These are phyloP conservation scores for Zosterops hypoxanthus DNA, from an alignment of 2,113 vertebrate genomes.

Conservation along the genomic window DNA sequence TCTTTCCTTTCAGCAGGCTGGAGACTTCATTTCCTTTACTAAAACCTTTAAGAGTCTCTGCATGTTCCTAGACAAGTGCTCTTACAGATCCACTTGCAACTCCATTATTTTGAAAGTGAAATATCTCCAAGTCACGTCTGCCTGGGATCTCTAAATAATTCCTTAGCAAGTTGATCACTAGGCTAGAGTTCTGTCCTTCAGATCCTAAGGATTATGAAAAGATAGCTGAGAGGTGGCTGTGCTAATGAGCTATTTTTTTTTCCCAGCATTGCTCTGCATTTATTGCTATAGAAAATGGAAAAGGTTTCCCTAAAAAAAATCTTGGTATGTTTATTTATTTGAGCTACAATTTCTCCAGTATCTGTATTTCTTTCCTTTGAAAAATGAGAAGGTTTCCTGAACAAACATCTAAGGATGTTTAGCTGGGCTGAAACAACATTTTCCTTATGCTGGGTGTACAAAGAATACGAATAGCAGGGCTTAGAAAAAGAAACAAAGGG, in stretches of 20 bases:
- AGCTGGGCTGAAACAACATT: slow-evolving; percentile 22
- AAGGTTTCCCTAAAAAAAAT: neutral
- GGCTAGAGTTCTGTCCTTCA: neutral
- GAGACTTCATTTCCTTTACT: neutral
- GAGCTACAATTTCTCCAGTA: neutral
- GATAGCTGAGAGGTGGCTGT: neutral
- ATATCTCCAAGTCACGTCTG: neutral
- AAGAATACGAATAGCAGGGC: neutral
- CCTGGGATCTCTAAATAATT: neutral
- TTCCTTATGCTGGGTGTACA: neutral
- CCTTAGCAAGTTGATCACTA: neutral
- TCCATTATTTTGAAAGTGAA: neutral
- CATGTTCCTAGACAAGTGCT: neutral
- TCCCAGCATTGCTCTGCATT: neutral
- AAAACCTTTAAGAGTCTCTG: neutral
- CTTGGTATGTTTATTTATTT: slow-evolving; percentile 5
- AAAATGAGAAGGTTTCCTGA: slow-evolving; percentile 11
- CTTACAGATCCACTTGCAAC: neutral
- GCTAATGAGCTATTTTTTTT: neutral
- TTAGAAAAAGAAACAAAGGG: slow-evolving; percentile 37
- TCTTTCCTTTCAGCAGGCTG: neutral
- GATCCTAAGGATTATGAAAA: neutral
- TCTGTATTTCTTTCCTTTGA: neutral
- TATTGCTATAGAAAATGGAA: neutral
- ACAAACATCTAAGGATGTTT: slow-evolving; percentile 5